phyloP scores from a whole-genome alignment of 2,888 invertebrate species.

The Ophioninae sp. region DNA sequence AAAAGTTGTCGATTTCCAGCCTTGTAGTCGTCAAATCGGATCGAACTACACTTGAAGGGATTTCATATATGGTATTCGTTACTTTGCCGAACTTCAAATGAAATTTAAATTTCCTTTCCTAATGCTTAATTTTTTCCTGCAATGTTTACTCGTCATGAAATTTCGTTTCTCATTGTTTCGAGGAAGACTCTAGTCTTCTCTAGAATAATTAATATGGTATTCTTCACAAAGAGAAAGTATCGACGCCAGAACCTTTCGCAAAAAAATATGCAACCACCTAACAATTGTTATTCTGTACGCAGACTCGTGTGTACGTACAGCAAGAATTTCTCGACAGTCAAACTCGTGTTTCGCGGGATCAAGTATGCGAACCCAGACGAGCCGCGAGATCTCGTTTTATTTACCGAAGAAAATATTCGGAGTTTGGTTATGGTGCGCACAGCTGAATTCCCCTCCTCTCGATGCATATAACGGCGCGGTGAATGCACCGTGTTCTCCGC shows the following conservation, averaged over 20 bases:
- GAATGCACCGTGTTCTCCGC: slow-evolving; percentile 41
- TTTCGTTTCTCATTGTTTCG: neutral
- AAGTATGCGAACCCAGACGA: slow-evolving; percentile 11
- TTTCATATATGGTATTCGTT: too few relatives aligned
- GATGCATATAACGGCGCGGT: slow-evolving; percentile 26
- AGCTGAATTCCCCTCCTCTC: slow-evolving; percentile 10
- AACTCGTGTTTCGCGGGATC: slow-evolving; percentile 11
- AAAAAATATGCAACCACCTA: neutral
- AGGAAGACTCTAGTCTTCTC: neutral
- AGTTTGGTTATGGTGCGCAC: slow-evolving; percentile 26
- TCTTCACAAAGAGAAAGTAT: neutral
- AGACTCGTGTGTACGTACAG: neutral
- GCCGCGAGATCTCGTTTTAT: slow-evolving; percentile 29
- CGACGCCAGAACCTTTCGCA: neutral
- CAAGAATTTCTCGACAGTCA: slow-evolving; percentile 28
- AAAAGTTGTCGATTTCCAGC: too few relatives aligned
- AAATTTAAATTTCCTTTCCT: neutral
- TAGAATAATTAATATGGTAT: neutral
- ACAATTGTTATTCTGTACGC: neutral
- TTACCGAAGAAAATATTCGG: slow-evolving; percentile 38
- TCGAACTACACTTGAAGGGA: too few relatives aligned
- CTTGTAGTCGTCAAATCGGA: too few relatives aligned
- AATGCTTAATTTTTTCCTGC: neutral
- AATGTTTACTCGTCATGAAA: neutral
- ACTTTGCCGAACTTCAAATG: too few relatives aligned